Evolutionary conservation across 1,140 invertebrate genomes (phyloP), one percentile per base, ranked within the genome.

Genomic region (Campoletis sonorensis): DNA sequence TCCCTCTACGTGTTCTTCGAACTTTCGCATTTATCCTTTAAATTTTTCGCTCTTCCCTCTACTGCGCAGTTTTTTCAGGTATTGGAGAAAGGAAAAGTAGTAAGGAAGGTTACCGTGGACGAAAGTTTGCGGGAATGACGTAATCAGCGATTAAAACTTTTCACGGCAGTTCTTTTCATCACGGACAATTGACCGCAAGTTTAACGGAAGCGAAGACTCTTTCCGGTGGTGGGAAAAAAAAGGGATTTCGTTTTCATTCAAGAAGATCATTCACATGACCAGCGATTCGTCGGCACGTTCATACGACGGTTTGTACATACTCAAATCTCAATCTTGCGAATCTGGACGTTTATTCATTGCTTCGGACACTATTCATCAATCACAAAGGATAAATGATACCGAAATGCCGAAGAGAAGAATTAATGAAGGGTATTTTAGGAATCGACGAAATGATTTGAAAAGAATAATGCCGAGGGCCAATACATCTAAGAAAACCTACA

Each of bases 111-210:
- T 33, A 71, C 16, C 23, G 2, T 30, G 1, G 26, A 71, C 18
- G 33, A 71, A 71, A 58, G 54, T 58, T 58, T 68, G 16, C 33
- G 51, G 16, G 49, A 58, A 80, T 70, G 51, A 81, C 83, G 82
- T 87, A 85, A 88, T 87, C 85, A 87, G 81, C 86, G 86, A 87
- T 87, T 86, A 83, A 87, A 88, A 87, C 83, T 88, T 71, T 86
- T 27, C 80, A 21, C 73, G 79, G 37, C 70, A 83, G 82, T 83
- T 86, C 85, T 82, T 87, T 87, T 84, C 80, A 72, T 84, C 83
- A 82, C 85, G 84, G 81, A 83, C 79, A 77, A 83, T 86, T 84
- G 79, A 82, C 77, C 80, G 82, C 33, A 30, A 54, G 79, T 86
- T 84, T 83, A 79, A 84, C 71, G 79, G 80, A 51, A 68, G 81